Conservation (phyloP, 2,888 invertebrate species). For the Trisateles emortualis region DNA sequence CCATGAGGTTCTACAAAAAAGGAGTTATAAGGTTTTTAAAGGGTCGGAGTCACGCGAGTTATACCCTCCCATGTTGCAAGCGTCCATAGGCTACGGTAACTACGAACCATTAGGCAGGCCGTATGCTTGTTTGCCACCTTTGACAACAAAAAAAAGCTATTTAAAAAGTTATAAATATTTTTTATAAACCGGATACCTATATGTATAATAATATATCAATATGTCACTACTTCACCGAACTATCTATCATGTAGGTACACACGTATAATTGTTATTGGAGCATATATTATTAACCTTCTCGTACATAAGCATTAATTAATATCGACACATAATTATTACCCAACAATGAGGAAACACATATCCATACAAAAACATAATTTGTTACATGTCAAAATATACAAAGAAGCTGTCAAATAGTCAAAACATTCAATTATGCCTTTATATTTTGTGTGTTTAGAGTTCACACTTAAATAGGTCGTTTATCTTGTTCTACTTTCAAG, state of each 20-base stretch:
- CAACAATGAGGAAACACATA: conserved; percentile 51
- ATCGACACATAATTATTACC: conserved; percentile 27
- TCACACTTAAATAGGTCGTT: conserved; percentile 24
- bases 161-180: too few relatives aligned
- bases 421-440: conserved; percentile 51
- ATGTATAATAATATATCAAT: neutral
- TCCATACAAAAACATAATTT: conserved; percentile 44
- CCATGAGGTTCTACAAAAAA: too few relatives aligned
- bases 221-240: too few relatives aligned
- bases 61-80: too few relatives aligned
- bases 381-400: conserved; percentile 52
- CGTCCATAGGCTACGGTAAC: too few relatives aligned
- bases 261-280: neutral
- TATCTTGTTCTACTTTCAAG: conserved; percentile 17
- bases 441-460: conserved; percentile 23
- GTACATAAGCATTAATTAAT: conserved; percentile 30
- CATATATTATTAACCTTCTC: conserved; percentile 26
- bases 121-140: too few relatives aligned
- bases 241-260: neutral
- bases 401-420: conserved; percentile 44
- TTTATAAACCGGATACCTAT: neutral
- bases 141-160: too few relatives aligned
- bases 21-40: too few relatives aligned
- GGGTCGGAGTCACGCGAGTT: too few relatives aligned
- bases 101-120: too few relatives aligned